These are phyloP conservation scores for Macrostomum cliftonense DNA, from an alignment of 2,888 invertebrate genomes.

Conservation along the genomic window DNA sequence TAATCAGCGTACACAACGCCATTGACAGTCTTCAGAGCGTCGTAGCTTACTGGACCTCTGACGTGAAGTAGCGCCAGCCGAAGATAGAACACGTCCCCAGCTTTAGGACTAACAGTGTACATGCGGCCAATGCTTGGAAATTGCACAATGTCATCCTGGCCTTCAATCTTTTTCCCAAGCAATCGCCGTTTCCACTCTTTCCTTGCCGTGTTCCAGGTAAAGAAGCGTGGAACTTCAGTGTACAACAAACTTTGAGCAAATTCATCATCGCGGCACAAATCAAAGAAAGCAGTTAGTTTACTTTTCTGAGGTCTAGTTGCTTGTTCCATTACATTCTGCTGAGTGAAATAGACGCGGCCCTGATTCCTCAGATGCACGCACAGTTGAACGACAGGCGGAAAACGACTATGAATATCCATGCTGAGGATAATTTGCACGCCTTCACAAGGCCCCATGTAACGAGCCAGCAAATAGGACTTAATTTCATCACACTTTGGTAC, in stretches of 20 bases:
- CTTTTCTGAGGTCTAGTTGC: neutral
- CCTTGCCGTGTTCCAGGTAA: constrained; percentile 12
- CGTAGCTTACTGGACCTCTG: constrained; percentile 8
- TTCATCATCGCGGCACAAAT: constrained; percentile 6
- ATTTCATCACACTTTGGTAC: constrained; percentile 16
- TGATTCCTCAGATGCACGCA: constrained; percentile 17
- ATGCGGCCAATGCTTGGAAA: constrained; percentile 12
- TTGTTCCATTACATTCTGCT: neutral
- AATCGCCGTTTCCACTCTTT: constrained; percentile 14
- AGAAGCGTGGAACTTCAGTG: constrained; percentile 13
- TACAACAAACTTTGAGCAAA: constrained; percentile 14
- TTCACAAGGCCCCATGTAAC: constrained; percentile 29
- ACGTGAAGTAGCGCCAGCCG: constrained; percentile 9
- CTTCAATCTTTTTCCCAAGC: constrained; percentile 4
- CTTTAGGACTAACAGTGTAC: constrained; percentile 17
- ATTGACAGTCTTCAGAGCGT: constrained; percentile 18
- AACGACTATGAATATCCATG: constrained; percentile 23
- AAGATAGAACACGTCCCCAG: constrained; percentile 15
- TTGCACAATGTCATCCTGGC: constrained; percentile 5
- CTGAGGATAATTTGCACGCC: constrained; percentile 27
- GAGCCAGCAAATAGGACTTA: constrained; percentile 21
- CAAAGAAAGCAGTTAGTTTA: constrained; percentile 8
- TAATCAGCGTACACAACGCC: constrained; percentile 19
- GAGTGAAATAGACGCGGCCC: constrained; percentile 14
- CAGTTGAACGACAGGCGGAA: constrained; percentile 17